Percentiles rank a stretch among this genome's conserved stretches.
Evolutionary conservation across 2,113 vertebrate species (phyloP).

Genomic region (Malurus elegans): DNA sequence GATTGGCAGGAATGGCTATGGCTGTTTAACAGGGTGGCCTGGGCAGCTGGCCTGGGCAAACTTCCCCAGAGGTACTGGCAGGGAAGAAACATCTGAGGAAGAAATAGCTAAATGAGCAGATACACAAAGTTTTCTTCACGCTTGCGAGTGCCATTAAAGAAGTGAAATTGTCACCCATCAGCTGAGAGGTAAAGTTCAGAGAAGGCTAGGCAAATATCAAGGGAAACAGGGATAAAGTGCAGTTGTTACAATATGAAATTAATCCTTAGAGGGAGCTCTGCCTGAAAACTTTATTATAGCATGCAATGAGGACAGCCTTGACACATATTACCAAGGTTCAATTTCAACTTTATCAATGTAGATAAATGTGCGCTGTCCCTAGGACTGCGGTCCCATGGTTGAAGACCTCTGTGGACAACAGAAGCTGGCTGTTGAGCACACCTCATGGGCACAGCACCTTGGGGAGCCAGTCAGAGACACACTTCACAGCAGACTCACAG

Average conservation of each 20-base stretch:
- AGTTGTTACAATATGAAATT: neutral
- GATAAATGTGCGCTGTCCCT: neutral
- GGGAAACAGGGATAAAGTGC: neutral
- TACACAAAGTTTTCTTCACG: neutral
- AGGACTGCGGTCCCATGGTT: fast-evolving
- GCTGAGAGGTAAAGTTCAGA: neutral
- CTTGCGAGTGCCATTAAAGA: neutral
- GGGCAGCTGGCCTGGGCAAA: neutral
- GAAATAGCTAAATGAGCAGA: neutral
- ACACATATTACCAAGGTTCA: neutral
- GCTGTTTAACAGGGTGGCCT: neutral
- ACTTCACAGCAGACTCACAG: neutral
- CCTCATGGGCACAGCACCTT: neutral
- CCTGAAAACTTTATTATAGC: slow-evolving; percentile 1
- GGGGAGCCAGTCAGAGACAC: neutral
- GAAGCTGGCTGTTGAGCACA: neutral
- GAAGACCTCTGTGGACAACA: neutral
- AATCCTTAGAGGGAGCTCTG: slow-evolving; percentile 1
- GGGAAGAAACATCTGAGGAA: neutral
- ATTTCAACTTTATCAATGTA: neutral
- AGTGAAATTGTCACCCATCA: neutral
- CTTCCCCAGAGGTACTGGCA: neutral
- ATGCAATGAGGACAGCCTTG: neutral
- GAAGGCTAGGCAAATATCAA: neutral
- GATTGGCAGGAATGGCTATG: neutral